Percentiles rank a stretch among this genome's conserved stretches.
Evolutionary conservation across 2,888 invertebrate species (phyloP).

Genomic region (Pilophorus perplexus): DNA sequence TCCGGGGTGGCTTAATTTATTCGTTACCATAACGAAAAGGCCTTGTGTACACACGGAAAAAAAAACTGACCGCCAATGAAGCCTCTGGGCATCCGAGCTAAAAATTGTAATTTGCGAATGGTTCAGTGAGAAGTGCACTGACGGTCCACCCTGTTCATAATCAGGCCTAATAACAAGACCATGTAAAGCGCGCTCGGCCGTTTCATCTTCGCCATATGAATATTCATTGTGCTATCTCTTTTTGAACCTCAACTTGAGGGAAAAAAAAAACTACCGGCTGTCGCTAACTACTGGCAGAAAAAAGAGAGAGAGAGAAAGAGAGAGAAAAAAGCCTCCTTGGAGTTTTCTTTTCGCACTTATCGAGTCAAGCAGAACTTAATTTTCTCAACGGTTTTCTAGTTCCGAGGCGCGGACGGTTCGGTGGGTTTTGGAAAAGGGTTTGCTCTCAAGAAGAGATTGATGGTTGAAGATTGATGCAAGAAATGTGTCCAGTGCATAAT

Average conservation of each 20-base stretch:
- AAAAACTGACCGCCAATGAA: constrained; percentile 8
- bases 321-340: no score
- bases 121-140: constrained; percentile 20
- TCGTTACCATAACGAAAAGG: constrained; percentile 1
- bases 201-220: constrained; percentile 35
- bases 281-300: constrained; percentile 32
- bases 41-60: constrained; percentile 10
- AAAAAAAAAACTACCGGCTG: constrained; percentile 29
- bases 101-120: constrained; percentile 24
- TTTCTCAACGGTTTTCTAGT: constrained; percentile 20
- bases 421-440: no score
- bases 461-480: no score
- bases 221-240: constrained; percentile 33
- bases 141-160: constrained; percentile 19
- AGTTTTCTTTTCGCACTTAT: constrained; percentile 17
- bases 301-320: no score
- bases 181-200: constrained; percentile 11
- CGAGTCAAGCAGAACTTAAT: constrained; percentile 36
- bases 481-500: no score
- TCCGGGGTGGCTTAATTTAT: constrained; percentile 24
- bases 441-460: no score
- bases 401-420: no score
- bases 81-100: constrained; percentile 8
- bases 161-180: constrained; percentile 36
- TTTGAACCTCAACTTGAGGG: constrained; percentile 17